Evolutionary conservation across 1,140 invertebrate genomes (phyloP), one percentile per base, ranked within the genome.

Genomic region (Linepithema humile): DNA sequence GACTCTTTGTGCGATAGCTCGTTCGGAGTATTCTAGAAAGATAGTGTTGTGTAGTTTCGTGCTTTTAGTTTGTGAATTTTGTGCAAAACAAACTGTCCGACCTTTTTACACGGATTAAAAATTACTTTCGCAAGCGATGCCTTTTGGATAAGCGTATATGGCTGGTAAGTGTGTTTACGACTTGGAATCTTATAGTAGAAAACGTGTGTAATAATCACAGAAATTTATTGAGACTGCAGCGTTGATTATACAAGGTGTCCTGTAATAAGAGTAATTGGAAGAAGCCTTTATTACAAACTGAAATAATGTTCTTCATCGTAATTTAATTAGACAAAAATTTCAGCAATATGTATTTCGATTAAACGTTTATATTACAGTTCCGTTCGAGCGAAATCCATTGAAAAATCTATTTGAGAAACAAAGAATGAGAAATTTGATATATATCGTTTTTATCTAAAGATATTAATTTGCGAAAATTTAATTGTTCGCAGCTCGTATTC

Each of bases 141-240:
- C 62, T 53, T 78, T 35, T 69, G 48, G 75, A 69, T 55, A 69
- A 78, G 75, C 75, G 75, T 78, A 78, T 78, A 78, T 78, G 75
- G 75, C 75, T 23, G 75, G 75, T 78, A 35, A 78, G 75, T 69
- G 32, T 69, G n/a, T 40, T 78, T 69, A 12, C 40, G n/a, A 65
- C 23, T 29, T 38, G 65, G 43, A 29, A 2, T 6, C 62, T 50
- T 40, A 60, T 20, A 45, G 26, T 5, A 29, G 7, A 48, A 64
- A 64, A n/a, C n/a, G n/a, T 15, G 60, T n/a, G 7, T 67, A 67
- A 77, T 40, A 12, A 67, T 48, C 26, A 7, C 12, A 75, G 35
- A 45, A 23, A 62, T 12, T 6, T 50, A 17, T 45, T 48, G 29
- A 48, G 64, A 29, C 20, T 26, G 15, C 15, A 12, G n/a, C 29